These are phyloP conservation scores for Psilopogon haemacephalus DNA, from an alignment of 2,113 vertebrate species.

Conservation along the genomic window DNA sequence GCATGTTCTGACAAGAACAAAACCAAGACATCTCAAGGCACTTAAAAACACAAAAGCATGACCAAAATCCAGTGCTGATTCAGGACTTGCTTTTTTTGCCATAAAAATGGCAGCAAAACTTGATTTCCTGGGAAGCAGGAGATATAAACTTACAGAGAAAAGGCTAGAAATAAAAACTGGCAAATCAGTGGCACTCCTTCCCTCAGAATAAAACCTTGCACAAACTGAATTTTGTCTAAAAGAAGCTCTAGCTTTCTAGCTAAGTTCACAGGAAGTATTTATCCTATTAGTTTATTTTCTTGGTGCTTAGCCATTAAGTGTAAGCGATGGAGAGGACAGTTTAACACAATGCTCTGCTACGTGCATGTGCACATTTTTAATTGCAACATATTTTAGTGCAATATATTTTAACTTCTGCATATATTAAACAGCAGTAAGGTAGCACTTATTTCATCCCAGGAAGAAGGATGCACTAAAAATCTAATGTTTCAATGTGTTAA, in stretches of 20 bases:
- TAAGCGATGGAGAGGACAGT: neutral
- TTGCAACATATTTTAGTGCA: neutral
- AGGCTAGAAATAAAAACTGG: neutral
- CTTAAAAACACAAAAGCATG: neutral
- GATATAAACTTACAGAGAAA: neutral
- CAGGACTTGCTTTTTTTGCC: neutral
- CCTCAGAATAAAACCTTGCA: neutral
- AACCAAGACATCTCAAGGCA: neutral
- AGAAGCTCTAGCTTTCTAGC: neutral
- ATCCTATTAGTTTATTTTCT: neutral
- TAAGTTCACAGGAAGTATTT: neutral
- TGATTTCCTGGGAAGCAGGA: neutral
- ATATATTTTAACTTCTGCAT: neutral
- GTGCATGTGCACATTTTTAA: neutral
- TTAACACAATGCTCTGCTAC: neutral
- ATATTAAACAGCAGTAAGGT: neutral
- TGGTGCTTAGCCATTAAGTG: neutral
- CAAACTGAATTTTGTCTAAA: neutral
- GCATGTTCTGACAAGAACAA: neutral
- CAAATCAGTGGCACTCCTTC: fast-evolving
- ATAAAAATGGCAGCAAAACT: neutral
- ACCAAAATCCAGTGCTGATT: neutral
- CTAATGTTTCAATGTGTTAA: neutral
- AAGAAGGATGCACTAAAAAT: neutral
- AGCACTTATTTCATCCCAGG: neutral